Conservation (phyloP, 2,797 vertebrate genomes). For the Adelosebastes latens region DNA sequence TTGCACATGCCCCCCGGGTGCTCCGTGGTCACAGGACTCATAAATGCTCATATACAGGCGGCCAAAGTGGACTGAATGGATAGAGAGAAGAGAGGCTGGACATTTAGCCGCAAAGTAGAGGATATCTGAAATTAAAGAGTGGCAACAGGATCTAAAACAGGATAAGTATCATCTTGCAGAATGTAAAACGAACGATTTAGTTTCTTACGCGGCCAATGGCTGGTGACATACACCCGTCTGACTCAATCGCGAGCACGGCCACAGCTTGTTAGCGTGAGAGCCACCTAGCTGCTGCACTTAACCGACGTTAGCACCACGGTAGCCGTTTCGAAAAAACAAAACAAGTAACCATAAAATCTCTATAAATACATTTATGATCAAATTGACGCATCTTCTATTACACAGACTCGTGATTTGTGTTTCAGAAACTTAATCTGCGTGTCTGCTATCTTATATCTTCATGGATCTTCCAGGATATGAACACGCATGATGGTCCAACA, state of each 20-base stretch:
- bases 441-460: not conserved
- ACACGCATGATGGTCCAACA: too few relatives aligned
- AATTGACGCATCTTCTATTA: not conserved
- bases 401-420: not conserved
- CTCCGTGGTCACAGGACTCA: slow-evolving; percentile 62
- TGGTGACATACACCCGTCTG: too few relatives aligned
- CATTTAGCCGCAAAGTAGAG: not conserved
- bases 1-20: slow-evolving; percentile 45
- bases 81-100: not conserved
- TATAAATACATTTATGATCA: not conserved
- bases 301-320: not conserved
- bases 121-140: not conserved
- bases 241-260: too few relatives aligned
- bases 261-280: not conserved
- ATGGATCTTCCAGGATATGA: not conserved
- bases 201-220: too few relatives aligned
- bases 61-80: slow-evolving; percentile 13
- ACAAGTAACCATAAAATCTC: not conserved
- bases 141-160: not conserved
- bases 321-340: not conserved
- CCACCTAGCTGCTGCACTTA: not conserved
- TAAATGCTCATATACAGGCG: slow-evolving; percentile 63
- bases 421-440: not conserved
- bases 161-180: not conserved
- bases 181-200: not conserved